A percentile compares a stretch with the other conserved stretches of the same genome.
Conservation (phyloP, 2,888 invertebrate species). For the Uloborus plumipes region DNA sequence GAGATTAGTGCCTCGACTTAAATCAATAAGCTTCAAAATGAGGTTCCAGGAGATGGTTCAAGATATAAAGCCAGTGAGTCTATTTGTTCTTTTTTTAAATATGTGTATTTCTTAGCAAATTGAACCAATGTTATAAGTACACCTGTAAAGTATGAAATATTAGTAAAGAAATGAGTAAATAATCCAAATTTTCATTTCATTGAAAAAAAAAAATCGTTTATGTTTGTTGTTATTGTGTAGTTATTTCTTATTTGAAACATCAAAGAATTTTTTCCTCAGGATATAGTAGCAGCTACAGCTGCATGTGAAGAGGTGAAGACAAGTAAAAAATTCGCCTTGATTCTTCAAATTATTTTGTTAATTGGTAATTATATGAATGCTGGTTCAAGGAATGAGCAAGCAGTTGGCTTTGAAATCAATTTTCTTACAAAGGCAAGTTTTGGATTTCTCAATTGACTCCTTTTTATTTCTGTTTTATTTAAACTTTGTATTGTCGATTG, state of each 20-base stretch:
- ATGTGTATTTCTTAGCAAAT: too few relatives aligned
- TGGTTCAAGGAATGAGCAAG: slow-evolving; percentile 92
- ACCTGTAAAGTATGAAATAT: too few relatives aligned
- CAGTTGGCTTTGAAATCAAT: slow-evolving; percentile 96
- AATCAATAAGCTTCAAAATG: slow-evolving; percentile 90
- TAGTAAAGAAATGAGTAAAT: too few relatives aligned
- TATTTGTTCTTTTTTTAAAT: too few relatives aligned
- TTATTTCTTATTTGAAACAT: neutral
- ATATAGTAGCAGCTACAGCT: slow-evolving; percentile 93
- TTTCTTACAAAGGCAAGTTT: slow-evolving; percentile 88
- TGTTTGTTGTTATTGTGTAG: too few relatives aligned
- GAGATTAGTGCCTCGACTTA: slow-evolving; percentile 85
- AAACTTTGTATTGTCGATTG: too few relatives aligned
- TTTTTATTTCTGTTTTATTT: neutral
- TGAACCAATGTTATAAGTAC: too few relatives aligned
- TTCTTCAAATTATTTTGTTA: slow-evolving; percentile 88
- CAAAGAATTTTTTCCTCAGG: slow-evolving; percentile 73
- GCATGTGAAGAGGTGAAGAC: slow-evolving; percentile 94
- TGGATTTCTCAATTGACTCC: neutral
- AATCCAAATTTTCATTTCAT: too few relatives aligned
- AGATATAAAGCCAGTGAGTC: slow-evolving; percentile 86
- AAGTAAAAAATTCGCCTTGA: slow-evolving; percentile 89
- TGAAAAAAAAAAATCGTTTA: too few relatives aligned
- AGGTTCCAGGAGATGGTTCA: slow-evolving; percentile 87
- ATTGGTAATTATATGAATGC: slow-evolving; percentile 98